These are phyloP conservation scores for Sardina pilchardus DNA, from an alignment of 2,113 vertebrate species.

Conservation along the genomic window DNA sequence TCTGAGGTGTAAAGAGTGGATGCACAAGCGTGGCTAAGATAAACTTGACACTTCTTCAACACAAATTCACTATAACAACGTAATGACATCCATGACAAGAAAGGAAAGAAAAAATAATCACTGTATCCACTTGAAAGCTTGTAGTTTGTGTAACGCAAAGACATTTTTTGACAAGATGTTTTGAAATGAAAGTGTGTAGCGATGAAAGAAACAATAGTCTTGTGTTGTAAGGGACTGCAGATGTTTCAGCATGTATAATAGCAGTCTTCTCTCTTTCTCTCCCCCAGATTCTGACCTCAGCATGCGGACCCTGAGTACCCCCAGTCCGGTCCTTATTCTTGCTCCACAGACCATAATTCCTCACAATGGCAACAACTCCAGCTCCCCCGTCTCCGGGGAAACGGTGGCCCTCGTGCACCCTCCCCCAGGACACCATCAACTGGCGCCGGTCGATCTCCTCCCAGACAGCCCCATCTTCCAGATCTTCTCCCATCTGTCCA, in stretches of 20 bases:
- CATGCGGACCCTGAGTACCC: constrained; percentile 91
- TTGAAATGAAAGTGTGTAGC: not conserved
- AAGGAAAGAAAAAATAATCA: not conserved
- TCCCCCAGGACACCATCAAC: constrained; percentile 76
- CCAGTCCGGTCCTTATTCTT: constrained; percentile 90
- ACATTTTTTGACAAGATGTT: not conserved
- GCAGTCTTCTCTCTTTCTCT: constrained; percentile 39
- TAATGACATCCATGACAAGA: not conserved
- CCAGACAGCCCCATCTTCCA: constrained; percentile 85
- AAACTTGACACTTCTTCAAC: constrained; percentile 43
- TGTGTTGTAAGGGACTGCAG: not conserved
- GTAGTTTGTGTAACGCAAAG: not conserved
- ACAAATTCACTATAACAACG: constrained; percentile 46
- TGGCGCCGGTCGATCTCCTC: constrained; percentile 80
- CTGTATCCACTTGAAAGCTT: not conserved
- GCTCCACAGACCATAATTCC: constrained; percentile 76
- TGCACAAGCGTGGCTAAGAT: constrained; percentile 44
- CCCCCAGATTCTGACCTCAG: constrained; percentile 89
- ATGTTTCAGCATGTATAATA: not conserved
- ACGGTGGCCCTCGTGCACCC: constrained; percentile 93
- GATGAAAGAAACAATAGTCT: not conserved
- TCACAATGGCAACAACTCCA: constrained; percentile 83
- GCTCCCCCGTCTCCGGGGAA: constrained; percentile 85
- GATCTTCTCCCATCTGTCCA: constrained; percentile 89
- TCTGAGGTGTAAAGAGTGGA: constrained; percentile 42